phyloP scores from a whole-genome alignment of 1,140 invertebrate genomes.

The Hypsibius dujardini region DNA sequence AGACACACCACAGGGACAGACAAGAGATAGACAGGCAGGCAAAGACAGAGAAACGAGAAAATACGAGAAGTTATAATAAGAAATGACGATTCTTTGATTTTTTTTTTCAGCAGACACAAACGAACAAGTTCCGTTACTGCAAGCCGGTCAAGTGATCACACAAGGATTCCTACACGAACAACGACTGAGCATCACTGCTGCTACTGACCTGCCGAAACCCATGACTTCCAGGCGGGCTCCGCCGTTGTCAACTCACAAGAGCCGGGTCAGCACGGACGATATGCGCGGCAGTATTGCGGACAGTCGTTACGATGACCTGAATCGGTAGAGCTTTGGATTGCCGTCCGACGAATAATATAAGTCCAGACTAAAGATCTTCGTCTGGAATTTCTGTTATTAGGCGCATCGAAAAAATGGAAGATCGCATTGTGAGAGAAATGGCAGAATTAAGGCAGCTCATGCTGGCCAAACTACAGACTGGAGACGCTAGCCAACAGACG shows the following conservation, averaged over 20 bases:
- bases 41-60: neutral
- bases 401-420: neutral
- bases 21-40: too few species aligned
- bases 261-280: neutral
- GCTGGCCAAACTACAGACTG: neutral
- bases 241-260: neutral
- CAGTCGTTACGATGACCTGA: too few species aligned
- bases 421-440: neutral
- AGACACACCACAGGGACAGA: too few species aligned
- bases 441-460: neutral
- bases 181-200: neutral
- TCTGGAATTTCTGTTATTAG: too few species aligned
- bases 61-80: neutral
- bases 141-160: neutral
- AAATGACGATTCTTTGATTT: neutral
- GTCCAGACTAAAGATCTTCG: too few species aligned
- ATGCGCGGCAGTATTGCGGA: too few species aligned
- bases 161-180: too few species aligned
- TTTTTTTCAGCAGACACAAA: neutral
- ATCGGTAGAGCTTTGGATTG: too few species aligned
- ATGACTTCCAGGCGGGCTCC: neutral
- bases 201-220: neutral
- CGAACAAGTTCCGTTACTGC: slow-evolving; percentile 1
- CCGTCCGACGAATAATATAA: too few species aligned
- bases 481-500: neutral